Evolutionary conservation across 2,888 invertebrate genomes (phyloP), one percentile per base, ranked within the genome.

Genomic region (Drosophila yooni): DNA sequence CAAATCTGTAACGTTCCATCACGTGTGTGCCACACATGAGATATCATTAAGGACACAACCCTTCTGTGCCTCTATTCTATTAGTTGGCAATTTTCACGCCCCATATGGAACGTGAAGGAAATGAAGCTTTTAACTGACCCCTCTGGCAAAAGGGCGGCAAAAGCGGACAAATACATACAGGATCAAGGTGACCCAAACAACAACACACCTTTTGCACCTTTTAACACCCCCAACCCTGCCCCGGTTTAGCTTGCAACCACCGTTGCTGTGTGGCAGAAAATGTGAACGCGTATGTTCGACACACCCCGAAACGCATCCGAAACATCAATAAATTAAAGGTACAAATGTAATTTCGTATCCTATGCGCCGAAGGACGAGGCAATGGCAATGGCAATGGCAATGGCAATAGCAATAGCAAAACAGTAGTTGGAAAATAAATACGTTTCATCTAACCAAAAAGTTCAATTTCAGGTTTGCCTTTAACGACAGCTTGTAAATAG

Each of bases 301-400:
- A 66, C 70, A 29, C 70, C 66, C 46, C 57, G 50, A 73, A 77
- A 69, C 77, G 77, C 75, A 76, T 78, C 83, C 78, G 68, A 82
- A 87, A 79, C 81, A 82, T 88, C 89, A 83, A 89, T 89, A 90
- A 90, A 89, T 89, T 89, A 82, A 83, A 88, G 83, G 69, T 80
- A 84, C 81, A 84, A 87, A 89, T 88, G 87, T 86, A 83, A 85
- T 85, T 87, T 81, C 72, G 85, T 81, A 65, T 75, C 80, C 80
- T 64, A 67, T 70, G 64, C 70, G 43, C 34, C 66, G 66, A 77
- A 70, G 60, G 57, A 60, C 62, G 59, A 38, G 59, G 63, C 63
- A 72, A 83, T 69, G 63, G 67, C 29, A 54, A 36, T 34, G 13
- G 15, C 34, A 40, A 46, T 2, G 15, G 48, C 48, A 48, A 48